phyloP scores from a whole-genome alignment of 2,888 invertebrate species.

The Venusia cambrica region DNA sequence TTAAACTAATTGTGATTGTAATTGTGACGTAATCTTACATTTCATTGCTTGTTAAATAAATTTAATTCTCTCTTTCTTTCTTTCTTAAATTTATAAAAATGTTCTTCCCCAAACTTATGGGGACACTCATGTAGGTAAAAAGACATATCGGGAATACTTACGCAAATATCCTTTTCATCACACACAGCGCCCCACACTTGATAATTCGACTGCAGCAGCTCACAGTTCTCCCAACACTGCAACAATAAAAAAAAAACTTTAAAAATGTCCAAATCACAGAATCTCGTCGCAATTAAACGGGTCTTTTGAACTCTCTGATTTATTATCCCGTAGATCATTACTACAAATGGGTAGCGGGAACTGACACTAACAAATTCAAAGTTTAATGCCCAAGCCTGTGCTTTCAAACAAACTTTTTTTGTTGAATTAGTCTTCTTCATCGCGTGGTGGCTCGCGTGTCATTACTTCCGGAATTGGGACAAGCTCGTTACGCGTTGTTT shows the following conservation, averaged over 20 bases:
- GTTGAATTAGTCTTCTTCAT: slow-evolving; percentile 51
- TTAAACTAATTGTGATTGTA: no score
- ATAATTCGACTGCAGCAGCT: slow-evolving; percentile 86
- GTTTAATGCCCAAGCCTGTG: slow-evolving; percentile 40
- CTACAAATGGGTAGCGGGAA: slow-evolving; percentile 44
- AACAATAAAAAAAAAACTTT: slow-evolving; percentile 61
- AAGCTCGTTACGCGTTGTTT: slow-evolving; percentile 32
- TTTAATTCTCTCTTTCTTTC: no score
- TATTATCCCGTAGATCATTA: slow-evolving; percentile 45
- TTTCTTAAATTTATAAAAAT: no score
- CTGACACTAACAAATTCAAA: slow-evolving; percentile 48
- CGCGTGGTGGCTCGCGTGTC: slow-evolving; percentile 40
- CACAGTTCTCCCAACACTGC: slow-evolving; percentile 90
- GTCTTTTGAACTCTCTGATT: slow-evolving; percentile 49
- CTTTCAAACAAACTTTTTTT: slow-evolving; percentile 43
- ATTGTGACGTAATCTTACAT: no score
- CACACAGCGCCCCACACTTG: slow-evolving; percentile 87
- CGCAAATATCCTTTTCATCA: slow-evolving; percentile 86
- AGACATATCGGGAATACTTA: no score
- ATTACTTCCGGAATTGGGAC: slow-evolving; percentile 46
- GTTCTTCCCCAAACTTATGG: no score
- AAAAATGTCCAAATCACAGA: slow-evolving; percentile 38
- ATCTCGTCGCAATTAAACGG: slow-evolving; percentile 46
- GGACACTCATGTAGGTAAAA: no score
- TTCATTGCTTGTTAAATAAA: no score